Base-by-base conservation (phyloP, 1,140 invertebrate species). In the Procambarus clarkii region DNA sequence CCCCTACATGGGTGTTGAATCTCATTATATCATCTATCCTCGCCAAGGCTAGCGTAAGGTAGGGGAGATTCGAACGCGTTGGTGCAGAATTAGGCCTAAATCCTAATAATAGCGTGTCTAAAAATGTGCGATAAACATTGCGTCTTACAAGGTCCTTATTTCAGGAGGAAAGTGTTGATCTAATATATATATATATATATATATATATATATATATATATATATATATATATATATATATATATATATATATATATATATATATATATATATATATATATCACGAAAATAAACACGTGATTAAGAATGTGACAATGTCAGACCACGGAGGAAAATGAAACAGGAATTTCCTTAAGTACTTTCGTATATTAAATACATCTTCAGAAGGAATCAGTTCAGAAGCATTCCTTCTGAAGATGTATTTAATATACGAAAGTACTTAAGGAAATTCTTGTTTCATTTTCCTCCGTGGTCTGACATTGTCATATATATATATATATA, bases 161-260 rank as follows among this genome's bases (percentile, higher is more conserved):
- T 11, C 18, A 18, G 50, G 50, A 54, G 21, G 60, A 64, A 64
- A 2, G 13, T 54, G 13, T 8, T 54, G 50, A 7, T 54, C 50
- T 8, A 54, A 54, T 54, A 8, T 54, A 54, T 54, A 54, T 54
- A 50, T 82, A 82, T 82, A 81, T 21, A 54, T 81, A 81, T 18
- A 81, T 81, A 81, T 54, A 81, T 81, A 81, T 54, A 81, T 81
- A 81, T 54, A 81, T 54, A 81, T 54, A 81, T 54, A 81, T 54
- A 81, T 81, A 81, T 81, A 81, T 82, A 82, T 82, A 82, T 82
- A 82, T 82, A 82, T 54, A 54, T 82, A 54, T 82, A 54, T 82
- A 54, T 82, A 82, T 82, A 82, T 82, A 60, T 54, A 34, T 82
- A 82, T 82, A n/a, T 44, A 82, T 82, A 34, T 44, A 54, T 58